phyloP scores from a whole-genome alignment of 2,797 vertebrate genomes.

The Pelochelys cantorii region DNA sequence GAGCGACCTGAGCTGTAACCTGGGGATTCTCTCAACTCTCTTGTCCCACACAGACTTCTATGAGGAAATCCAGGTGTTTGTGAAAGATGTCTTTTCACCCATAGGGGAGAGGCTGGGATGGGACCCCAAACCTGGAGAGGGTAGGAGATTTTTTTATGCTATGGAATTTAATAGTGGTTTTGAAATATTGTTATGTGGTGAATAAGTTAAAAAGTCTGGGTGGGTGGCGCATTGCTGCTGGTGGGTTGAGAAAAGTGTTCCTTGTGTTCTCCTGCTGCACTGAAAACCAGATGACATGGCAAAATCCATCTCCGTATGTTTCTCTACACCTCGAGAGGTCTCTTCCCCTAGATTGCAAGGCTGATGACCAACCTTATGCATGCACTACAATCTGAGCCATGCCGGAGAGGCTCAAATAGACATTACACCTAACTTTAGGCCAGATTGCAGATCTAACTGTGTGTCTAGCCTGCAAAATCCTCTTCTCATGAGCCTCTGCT shows the following conservation, averaged over 20 bases:
- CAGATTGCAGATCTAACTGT: not conserved
- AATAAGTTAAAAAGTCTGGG: not conserved
- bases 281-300: not conserved
- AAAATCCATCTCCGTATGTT: not conserved
- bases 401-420: not conserved
- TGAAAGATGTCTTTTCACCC: conserved; percentile 94
- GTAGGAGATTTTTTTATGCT: conserved; percentile 74
- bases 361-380: fast-evolving
- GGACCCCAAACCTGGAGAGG: conserved; percentile 95
- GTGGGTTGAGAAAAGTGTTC: not conserved
- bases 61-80: conserved; percentile 96
- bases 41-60: conserved; percentile 97
- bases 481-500: not conserved
- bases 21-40: conserved; percentile 94
- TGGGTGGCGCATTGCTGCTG: not conserved
- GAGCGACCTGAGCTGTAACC: conserved; percentile 99
- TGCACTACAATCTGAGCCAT: not conserved
- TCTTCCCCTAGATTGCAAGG: not conserved
- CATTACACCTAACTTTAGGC: not conserved
- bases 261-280: not conserved
- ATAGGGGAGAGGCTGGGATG: conserved; percentile 95
- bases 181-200: not conserved
- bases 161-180: not conserved
- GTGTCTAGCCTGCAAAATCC: not conserved
- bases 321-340: not conserved